A percentile compares a stretch with the other conserved stretches of the same genome.
Conservation (phyloP, 2,797 vertebrate genomes). For the Falco columbarius region DNA sequence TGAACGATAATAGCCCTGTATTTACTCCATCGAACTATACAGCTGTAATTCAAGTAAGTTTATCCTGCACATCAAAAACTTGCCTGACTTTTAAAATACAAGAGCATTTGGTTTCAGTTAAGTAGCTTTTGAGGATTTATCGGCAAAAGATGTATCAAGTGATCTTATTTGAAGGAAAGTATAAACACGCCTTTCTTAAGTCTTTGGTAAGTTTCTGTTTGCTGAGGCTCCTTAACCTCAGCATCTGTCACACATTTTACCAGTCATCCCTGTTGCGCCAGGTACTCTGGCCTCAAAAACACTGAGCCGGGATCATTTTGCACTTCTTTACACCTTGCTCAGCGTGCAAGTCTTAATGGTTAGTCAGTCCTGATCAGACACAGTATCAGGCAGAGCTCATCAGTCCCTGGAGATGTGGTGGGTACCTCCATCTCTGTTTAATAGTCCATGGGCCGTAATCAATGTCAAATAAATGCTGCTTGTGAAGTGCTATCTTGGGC, state of each 20-base stretch:
- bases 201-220: neutral
- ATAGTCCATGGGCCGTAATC: accelerated
- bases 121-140: conserved; percentile 25
- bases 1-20: conserved; percentile 93
- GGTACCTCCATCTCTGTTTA: neutral
- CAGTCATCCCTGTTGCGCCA: neutral
- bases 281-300: neutral
- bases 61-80: conserved; percentile 25
- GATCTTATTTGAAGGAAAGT: neutral
- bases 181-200: neutral
- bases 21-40: conserved; percentile 92
- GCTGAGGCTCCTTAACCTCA: neutral
- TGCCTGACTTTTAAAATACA: conserved; percentile 34
- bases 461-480: accelerated
- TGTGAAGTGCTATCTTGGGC: neutral
- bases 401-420: neutral
- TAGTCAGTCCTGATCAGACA: neutral
- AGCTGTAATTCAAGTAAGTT: conserved; percentile 91
- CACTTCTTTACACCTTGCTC: neutral
- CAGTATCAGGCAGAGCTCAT: neutral
- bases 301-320: neutral
- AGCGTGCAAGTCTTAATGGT: neutral
- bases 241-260: neutral
- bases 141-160: neutral
- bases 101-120: conserved; percentile 10